phyloP scores from a whole-genome alignment of 2,888 invertebrate genomes.

The Scaptomyza caliginosa region DNA sequence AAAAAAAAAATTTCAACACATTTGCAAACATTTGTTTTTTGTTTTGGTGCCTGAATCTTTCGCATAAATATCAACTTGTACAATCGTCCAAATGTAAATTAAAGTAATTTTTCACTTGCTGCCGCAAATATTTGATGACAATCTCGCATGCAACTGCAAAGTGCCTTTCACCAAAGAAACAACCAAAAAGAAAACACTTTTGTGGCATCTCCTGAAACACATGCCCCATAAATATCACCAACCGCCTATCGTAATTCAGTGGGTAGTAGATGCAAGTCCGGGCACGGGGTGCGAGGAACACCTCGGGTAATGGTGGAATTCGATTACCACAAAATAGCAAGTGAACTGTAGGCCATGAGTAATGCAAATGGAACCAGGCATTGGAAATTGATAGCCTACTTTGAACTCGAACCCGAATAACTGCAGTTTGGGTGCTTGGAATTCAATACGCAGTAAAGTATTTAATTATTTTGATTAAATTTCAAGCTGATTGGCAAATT shows the following conservation, averaged over 20 bases:
- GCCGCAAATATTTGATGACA: conserved; percentile 51
- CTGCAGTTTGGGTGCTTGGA: conserved; percentile 13
- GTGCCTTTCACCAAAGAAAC: conserved; percentile 49
- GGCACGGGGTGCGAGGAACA: conserved; percentile 3
- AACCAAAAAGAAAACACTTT: conserved; percentile 43
- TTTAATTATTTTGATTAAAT: conserved; percentile 27
- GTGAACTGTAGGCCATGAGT: conserved; percentile 48
- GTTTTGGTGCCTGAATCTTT: conserved; percentile 24
- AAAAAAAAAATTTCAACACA: background rate
- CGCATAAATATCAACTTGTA: conserved; percentile 44
- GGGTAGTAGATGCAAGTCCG: background rate
- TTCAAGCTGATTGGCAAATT: conserved; percentile 16
- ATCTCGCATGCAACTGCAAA: conserved; percentile 50
- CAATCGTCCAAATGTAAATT: conserved; percentile 37
- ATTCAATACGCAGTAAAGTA: conserved; percentile 12
- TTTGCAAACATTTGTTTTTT: background rate
- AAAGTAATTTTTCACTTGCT: conserved; percentile 29
- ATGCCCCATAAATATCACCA: conserved; percentile 50
- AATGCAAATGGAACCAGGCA: conserved; percentile 58
- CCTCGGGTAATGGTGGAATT: conserved; percentile 30
- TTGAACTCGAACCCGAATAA: conserved; percentile 42
- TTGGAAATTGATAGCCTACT: conserved; percentile 53
- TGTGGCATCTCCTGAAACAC: conserved; percentile 52
- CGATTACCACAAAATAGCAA: conserved; percentile 29
- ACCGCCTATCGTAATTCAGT: conserved; percentile 40